phyloP scores from a whole-genome alignment of 2,113 vertebrate species.

The Cyprinodon variegatus region DNA sequence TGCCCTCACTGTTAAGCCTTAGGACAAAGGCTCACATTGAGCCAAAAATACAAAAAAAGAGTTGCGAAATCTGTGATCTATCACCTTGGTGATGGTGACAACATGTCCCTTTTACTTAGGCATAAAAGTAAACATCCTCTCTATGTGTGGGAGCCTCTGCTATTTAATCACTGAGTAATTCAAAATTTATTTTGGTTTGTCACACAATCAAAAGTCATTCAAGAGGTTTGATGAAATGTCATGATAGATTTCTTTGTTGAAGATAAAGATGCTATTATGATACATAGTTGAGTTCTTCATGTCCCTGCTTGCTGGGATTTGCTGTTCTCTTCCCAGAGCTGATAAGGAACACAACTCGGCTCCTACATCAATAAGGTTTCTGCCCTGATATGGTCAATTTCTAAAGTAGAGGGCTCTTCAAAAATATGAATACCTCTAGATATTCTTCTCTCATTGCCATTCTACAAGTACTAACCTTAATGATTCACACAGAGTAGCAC shows the following conservation, averaged over 20 bases:
- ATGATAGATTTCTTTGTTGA: constrained; percentile 3
- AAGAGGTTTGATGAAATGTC: background rate
- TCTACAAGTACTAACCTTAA: background rate
- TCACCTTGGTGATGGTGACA: constrained; percentile 54
- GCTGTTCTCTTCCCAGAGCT: constrained; percentile 23
- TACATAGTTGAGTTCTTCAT: constrained; percentile 36
- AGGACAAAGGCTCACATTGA: constrained; percentile 51
- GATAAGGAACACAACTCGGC: background rate
- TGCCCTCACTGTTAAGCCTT: constrained; percentile 57
- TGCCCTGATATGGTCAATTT: background rate
- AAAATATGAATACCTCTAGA: background rate
- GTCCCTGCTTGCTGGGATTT: constrained; percentile 21
- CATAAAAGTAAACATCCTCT: constrained; percentile 67
- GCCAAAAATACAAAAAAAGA: constrained; percentile 49
- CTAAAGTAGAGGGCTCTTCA: background rate
- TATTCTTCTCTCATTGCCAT: background rate
- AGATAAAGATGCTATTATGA: constrained; percentile 37
- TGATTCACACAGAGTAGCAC: background rate
- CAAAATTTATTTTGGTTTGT: constrained; percentile 24
- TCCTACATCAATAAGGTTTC: background rate
- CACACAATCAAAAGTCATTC: background rate
- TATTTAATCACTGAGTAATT: constrained; percentile 10
- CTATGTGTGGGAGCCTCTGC: constrained; percentile 28
- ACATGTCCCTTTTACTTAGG: constrained; percentile 21
- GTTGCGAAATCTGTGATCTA: constrained; percentile 30